phyloP scores from a whole-genome alignment of 2,113 vertebrate species.

The Pollachius pollachius region DNA sequence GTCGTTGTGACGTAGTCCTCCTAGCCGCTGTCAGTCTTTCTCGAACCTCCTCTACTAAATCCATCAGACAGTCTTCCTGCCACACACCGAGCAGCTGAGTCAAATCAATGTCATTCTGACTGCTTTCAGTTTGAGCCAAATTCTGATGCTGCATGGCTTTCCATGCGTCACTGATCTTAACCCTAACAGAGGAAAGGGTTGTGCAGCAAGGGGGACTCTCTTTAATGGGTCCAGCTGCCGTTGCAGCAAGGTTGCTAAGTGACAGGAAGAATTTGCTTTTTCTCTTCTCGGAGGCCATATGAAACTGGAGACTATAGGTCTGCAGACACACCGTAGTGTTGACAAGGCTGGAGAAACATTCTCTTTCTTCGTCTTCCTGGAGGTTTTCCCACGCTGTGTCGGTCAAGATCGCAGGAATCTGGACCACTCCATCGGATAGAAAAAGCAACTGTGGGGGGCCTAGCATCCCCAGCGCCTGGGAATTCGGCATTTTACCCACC shows the following conservation, averaged over 20 bases:
- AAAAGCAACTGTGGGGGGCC: conserved; percentile 40
- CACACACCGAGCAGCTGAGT: conserved; percentile 52
- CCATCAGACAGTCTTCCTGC: conserved; percentile 39
- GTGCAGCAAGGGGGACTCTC: conserved; percentile 36
- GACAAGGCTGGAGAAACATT: conserved; percentile 45
- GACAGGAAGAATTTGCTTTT: conserved; percentile 48
- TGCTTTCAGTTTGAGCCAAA: conserved; percentile 14
- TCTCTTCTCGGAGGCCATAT: conserved; percentile 29
- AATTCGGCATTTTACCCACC: conserved; percentile 42
- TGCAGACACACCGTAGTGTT: conserved; percentile 40
- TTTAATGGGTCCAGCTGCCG: conserved; percentile 10
- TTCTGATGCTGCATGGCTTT: conserved; percentile 15
- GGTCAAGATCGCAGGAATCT: conserved; percentile 56
- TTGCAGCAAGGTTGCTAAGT: conserved; percentile 29
- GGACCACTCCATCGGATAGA: conserved; percentile 56
- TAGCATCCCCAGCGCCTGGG: conserved; percentile 28
- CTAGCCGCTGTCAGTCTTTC: conserved; percentile 1
- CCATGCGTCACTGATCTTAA: conserved; percentile 47
- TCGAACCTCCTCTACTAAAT: conserved; percentile 27
- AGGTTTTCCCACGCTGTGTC: conserved; percentile 48
- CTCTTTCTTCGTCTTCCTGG: conserved; percentile 49
- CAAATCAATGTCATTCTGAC: conserved; percentile 33
- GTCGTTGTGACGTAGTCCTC: neutral
- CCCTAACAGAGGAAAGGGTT: conserved; percentile 22
- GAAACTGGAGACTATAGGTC: conserved; percentile 43